Evolutionary conservation across 2,797 vertebrate species (phyloP).

Genomic region (Chiloscyllium punctatum): DNA sequence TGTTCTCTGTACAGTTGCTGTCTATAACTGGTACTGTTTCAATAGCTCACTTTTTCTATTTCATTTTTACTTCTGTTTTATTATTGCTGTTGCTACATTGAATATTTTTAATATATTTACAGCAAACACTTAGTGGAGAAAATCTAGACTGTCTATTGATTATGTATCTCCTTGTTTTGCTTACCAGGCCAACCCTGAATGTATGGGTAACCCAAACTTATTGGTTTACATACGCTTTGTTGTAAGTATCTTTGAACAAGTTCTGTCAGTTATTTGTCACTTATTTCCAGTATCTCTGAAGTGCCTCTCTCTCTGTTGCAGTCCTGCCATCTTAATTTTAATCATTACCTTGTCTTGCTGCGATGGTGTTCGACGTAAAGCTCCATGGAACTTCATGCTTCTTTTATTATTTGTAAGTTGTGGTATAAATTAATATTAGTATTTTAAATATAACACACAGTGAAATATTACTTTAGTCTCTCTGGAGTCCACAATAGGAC

Average conservation of each 20-base stretch:
- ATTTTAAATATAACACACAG: not conserved
- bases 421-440: slow-evolving; percentile 10
- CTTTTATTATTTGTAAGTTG: slow-evolving; percentile 38
- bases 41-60: not conserved
- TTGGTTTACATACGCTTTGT: slow-evolving; percentile 60
- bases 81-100: not conserved
- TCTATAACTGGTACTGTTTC: not conserved
- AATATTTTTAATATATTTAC: not conserved
- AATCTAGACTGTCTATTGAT: not conserved
- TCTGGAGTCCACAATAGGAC: not conserved
- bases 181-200: slow-evolving; percentile 53
- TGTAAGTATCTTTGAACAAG: slow-evolving; percentile 54
- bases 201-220: slow-evolving; percentile 45
- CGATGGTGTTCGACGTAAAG: not conserved
- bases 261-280: not conserved
- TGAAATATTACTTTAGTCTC: not conserved
- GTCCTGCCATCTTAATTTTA: slow-evolving; percentile 21
- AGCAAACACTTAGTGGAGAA: not conserved
- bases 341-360: slow-evolving; percentile 22
- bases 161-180: slow-evolving; percentile 39
- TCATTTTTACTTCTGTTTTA: not conserved
- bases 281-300: not conserved
- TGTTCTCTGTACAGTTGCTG: not conserved
- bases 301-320: not conserved
- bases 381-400: slow-evolving; percentile 37